Percentiles rank a stretch among this genome's conserved stretches.
Conservation (phyloP, 1,140 invertebrate species). For the Drosophila sproati region DNA sequence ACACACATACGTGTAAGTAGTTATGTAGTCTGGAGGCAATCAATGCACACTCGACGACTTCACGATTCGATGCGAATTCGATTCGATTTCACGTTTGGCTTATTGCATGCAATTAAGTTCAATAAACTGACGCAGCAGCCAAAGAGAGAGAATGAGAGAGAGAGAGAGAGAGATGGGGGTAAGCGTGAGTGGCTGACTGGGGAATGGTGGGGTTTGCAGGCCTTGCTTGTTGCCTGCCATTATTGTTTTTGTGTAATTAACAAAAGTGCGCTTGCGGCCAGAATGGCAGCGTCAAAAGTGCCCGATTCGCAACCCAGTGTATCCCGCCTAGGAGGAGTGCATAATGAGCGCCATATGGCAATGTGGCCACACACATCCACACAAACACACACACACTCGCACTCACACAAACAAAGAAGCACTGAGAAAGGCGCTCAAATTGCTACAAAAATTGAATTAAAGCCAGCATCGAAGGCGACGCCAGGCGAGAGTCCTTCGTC, state of each 20-base stretch:
- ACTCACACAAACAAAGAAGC: constrained; percentile 9
- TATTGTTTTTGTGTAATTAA: constrained; percentile 75
- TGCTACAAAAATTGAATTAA: constrained; percentile 72
- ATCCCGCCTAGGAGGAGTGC: constrained; percentile 19
- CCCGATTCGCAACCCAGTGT: not conserved
- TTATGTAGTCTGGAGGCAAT: constrained; percentile 38
- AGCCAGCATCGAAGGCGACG: constrained; percentile 24
- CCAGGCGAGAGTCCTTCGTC: constrained; percentile 21
- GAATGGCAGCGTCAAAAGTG: not conserved
- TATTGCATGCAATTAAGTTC: constrained; percentile 81
- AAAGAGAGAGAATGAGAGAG: not conserved
- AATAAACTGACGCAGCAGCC: constrained; percentile 65
- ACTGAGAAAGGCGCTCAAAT: constrained; percentile 21
- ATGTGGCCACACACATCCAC: constrained; percentile 25
- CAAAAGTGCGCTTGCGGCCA: constrained; percentile 69
- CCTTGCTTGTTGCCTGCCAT: constrained; percentile 25
- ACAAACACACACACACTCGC: not conserved
- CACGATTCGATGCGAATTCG: constrained; percentile 27
- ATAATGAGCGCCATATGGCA: constrained; percentile 71
- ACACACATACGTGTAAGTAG: constrained; percentile 11
- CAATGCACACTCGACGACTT: constrained; percentile 18
- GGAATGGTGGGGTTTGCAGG: constrained; percentile 11
- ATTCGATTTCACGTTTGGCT: constrained; percentile 52
- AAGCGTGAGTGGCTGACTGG: constrained; percentile 3
- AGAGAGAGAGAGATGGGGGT: not conserved